Evolutionary conservation across 2,113 vertebrate genomes (phyloP).

Genomic region (Crotalus helleri): DNA sequence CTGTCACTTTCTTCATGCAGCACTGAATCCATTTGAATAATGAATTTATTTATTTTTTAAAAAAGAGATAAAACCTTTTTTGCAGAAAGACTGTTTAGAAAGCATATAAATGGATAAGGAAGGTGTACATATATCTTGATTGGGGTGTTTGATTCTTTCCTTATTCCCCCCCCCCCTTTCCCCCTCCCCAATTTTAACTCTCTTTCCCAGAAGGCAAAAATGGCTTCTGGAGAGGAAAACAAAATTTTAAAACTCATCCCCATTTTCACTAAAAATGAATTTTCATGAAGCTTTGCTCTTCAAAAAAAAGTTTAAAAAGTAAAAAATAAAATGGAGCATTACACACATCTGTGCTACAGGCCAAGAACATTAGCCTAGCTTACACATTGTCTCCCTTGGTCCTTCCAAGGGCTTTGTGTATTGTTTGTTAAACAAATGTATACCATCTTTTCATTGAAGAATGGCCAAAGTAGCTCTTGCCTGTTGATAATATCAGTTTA

Average conservation of each 20-base stretch:
- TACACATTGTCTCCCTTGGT: not conserved
- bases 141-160: not conserved
- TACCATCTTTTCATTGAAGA: not conserved
- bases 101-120: not conserved
- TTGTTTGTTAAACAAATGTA: not conserved
- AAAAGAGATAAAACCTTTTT: not conserved
- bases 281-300: not conserved
- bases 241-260: not conserved
- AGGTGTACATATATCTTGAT: not conserved
- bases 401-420: not conserved
- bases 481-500: too few relatives aligned
- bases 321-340: not conserved
- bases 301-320: not conserved
- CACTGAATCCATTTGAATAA: not conserved
- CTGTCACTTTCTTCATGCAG: not conserved
- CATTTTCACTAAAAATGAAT: not conserved
- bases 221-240: not conserved
- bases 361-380: not conserved
- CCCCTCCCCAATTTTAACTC: not conserved
- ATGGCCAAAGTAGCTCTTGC: not conserved
- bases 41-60: not conserved
- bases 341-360: not conserved
- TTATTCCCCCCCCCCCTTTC: not conserved
- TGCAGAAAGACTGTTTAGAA: not conserved
- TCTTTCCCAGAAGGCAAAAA: not conserved